A percentile compares a stretch with the other conserved stretches of the same genome.
phyloP scores from a whole-genome alignment of 2,113 vertebrate genomes.

The Sapayoa aenigma region DNA sequence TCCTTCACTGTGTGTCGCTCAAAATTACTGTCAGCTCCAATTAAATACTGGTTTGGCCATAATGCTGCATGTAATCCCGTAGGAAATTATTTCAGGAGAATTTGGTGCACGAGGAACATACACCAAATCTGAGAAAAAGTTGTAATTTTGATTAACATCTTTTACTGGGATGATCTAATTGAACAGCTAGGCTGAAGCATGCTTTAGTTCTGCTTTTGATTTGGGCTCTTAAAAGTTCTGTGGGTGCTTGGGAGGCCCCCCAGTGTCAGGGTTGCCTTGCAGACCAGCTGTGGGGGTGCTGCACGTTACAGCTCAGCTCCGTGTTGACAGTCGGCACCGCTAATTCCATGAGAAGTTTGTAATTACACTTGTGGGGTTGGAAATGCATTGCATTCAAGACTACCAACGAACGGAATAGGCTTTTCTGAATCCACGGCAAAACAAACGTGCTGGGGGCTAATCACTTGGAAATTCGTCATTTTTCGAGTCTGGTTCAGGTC shows the following conservation, averaged over 20 bases:
- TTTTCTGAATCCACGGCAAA: background rate
- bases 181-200: background rate
- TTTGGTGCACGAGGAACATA: background rate
- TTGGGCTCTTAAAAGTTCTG: background rate
- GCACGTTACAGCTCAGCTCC: background rate
- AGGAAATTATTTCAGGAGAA: background rate
- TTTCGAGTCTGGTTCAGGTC: background rate
- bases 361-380: background rate
- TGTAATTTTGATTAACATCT: background rate
- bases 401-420: background rate
- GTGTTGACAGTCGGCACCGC: rapidly evolving
- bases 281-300: background rate
- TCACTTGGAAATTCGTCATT: background rate
- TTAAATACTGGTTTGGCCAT: background rate
- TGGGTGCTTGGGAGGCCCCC: background rate
- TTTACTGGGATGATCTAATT: background rate
- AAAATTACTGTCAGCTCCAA: background rate
- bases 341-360: background rate
- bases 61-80: background rate
- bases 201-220: background rate
- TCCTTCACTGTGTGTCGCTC: background rate
- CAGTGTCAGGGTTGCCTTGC: background rate
- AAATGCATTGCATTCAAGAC: background rate
- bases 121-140: background rate
- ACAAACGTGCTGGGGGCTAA: background rate